Conservation (phyloP, 2,113 vertebrate species). For the Kryptolebias marmoratus region DNA sequence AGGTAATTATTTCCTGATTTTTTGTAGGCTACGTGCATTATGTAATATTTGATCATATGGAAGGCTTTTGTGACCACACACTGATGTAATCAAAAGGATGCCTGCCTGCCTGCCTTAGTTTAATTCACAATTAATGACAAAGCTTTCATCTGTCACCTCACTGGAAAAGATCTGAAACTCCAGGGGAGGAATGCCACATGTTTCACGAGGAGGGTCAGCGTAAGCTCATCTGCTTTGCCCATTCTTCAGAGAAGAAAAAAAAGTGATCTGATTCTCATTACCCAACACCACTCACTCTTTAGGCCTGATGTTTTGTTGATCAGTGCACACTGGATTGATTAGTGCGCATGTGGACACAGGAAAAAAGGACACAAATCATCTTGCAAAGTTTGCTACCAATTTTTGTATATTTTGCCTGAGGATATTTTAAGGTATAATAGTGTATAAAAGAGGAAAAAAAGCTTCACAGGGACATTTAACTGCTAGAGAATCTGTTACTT, state of each 20-base stretch:
- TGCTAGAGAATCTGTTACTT: constrained; percentile 5
- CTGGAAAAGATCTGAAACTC: constrained; percentile 34
- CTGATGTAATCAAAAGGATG: constrained; percentile 19
- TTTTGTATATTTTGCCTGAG: constrained; percentile 20
- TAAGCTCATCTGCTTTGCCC: constrained; percentile 38
- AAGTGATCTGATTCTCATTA: constrained; percentile 60
- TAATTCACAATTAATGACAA: constrained; percentile 1
- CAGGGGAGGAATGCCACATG: constrained; percentile 32
- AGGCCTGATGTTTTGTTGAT: constrained; percentile 23
- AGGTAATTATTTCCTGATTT: not conserved
- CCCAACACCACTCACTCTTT: constrained; percentile 25
- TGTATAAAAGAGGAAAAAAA: constrained; percentile 1
- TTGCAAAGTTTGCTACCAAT: constrained; percentile 50
- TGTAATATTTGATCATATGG: constrained; percentile 39
- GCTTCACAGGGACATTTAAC: not conserved
- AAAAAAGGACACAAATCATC: constrained; percentile 25
- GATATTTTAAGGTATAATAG: constrained; percentile 29
- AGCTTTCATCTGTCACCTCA: constrained; percentile 18
- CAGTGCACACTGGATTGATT: constrained; percentile 57
- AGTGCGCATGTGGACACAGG: constrained; percentile 60
- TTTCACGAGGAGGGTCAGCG: constrained; percentile 17
- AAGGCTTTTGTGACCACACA: constrained; percentile 27
- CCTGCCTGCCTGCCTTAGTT: constrained; percentile 13
- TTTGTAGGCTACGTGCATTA: not conserved
- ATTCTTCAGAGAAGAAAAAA: constrained; percentile 42